Evolutionary conservation across 2,888 invertebrate species (phyloP), one percentile per base, ranked within the genome.

Genomic region (Thysanoteuthis rhombus): DNA sequence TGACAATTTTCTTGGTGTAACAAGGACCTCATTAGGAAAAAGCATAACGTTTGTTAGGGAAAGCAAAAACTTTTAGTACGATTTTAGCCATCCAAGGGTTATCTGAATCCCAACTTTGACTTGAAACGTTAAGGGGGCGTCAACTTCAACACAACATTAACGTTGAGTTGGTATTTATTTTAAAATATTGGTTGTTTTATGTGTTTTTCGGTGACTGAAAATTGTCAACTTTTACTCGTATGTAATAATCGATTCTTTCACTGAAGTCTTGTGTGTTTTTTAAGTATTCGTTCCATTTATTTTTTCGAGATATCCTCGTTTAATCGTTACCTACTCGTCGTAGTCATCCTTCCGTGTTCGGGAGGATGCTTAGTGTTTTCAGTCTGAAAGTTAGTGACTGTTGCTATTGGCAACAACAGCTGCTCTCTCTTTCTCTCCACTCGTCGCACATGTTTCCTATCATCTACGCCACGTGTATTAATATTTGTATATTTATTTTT

Each of bases 401-500:
- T 47, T 42, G 47, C 42, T 42, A 92, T 45, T 92, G 32, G 47
- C 92, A 92, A 92, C 47, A 92, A 42, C 42, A n/a, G n/a, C 75
- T 12, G n/a, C 75, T 75, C 4, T 58, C 58, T 75, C n/a, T 75
- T 19, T n/a, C 75, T 75, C n/a, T 22, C 58, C 75, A 36, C n/a
- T 58, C 75, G 75, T n/a, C 32, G 12, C 6, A 12, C n/a, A n/a
- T 75, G n/a, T 16, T n/a, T 12, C 75, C 1, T 36, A 75, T 75
- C n/a, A 75, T 75, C 32, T 28, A 58, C 32, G n/a, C 12, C 36
- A n/a, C 10, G 3, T 16, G 16, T n/a, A n/a, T 36, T 36, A 75
- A 75, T 75, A 12, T 32, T 16, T 6, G 19, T 45, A 45, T 12
- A 45, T 12, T 16, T 12, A 16, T 12, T n/a, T n/a, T n/a, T n/a